These are phyloP conservation scores for Spatula clypeata DNA, from an alignment of 2,797 vertebrate species.

Conservation along the genomic window DNA sequence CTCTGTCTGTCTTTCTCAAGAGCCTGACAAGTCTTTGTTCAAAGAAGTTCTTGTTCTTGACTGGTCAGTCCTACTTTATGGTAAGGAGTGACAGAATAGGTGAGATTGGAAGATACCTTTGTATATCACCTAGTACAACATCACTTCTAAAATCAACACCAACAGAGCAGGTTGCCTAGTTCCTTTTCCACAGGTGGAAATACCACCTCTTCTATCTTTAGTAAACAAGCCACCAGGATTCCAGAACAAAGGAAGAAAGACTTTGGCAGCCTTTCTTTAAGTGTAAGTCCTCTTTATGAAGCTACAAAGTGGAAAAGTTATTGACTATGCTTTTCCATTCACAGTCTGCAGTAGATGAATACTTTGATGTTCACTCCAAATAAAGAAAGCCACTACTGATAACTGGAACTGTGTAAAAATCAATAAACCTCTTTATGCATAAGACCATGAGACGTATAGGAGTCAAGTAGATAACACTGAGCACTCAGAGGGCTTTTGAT, in stretches of 20 bases:
- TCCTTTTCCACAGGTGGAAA: not conserved
- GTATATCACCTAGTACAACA: not conserved
- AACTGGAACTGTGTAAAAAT: not conserved
- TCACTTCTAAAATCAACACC: not conserved
- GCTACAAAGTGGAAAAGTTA: not conserved
- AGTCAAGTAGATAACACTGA: constrained; percentile 19
- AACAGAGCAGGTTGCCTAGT: not conserved
- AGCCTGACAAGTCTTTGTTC: not conserved
- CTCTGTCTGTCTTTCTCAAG: not conserved
- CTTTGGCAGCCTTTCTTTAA: not conserved
- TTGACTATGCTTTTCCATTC: not conserved
- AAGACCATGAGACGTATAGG: not conserved
- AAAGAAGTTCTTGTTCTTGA: not conserved
- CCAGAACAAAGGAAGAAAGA: not conserved
- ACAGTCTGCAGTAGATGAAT: not conserved
- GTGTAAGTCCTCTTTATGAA: not conserved
- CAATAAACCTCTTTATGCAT: not conserved
- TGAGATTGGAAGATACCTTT: not conserved
- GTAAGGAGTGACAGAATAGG: not conserved
- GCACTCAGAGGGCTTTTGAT: constrained; percentile 23
- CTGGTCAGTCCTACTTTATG: not conserved
- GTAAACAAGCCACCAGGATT: not conserved
- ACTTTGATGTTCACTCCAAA: not conserved
- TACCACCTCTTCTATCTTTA: not conserved
- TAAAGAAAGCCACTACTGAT: not conserved